Evolutionary conservation across 2,113 vertebrate species (phyloP).

Genomic region (Leuciscus idus): DNA sequence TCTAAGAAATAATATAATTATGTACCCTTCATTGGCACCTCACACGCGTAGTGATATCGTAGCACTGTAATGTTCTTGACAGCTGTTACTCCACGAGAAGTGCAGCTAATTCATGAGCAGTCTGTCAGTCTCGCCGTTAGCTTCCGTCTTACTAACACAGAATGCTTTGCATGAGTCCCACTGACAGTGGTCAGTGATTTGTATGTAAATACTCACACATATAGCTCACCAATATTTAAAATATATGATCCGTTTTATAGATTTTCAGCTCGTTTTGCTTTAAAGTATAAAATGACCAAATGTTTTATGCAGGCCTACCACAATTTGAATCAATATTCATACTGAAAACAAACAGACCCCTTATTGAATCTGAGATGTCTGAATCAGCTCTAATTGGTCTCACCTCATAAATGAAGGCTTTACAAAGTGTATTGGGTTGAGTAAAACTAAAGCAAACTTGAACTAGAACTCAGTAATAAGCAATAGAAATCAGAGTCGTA

Average conservation of each 20-base stretch:
- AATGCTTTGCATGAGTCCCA: neutral
- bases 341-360: neutral
- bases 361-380: neutral
- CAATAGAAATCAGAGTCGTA: neutral
- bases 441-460: neutral
- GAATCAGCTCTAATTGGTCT: neutral
- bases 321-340: neutral
- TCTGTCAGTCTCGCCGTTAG: conserved; percentile 3
- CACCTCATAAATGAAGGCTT: conserved; percentile 5
- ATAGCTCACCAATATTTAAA: neutral
- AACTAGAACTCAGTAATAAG: neutral
- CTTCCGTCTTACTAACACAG: neutral
- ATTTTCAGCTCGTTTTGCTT: neutral
- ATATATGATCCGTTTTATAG: neutral
- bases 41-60: neutral
- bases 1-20: conserved; percentile 14
- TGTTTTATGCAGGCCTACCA: neutral
- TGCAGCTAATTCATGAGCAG: conserved; percentile 1
- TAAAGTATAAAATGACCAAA: neutral
- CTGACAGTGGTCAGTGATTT: neutral
- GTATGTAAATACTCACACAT: neutral
- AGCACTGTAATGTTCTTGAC: conserved; percentile 4
- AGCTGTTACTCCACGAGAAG: conserved; percentile 19
- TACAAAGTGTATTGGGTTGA: neutral
- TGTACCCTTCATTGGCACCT: conserved; percentile 6